Evolutionary conservation across 2,797 vertebrate species (phyloP).

Genomic region (Trematomus bernacchii): DNA sequence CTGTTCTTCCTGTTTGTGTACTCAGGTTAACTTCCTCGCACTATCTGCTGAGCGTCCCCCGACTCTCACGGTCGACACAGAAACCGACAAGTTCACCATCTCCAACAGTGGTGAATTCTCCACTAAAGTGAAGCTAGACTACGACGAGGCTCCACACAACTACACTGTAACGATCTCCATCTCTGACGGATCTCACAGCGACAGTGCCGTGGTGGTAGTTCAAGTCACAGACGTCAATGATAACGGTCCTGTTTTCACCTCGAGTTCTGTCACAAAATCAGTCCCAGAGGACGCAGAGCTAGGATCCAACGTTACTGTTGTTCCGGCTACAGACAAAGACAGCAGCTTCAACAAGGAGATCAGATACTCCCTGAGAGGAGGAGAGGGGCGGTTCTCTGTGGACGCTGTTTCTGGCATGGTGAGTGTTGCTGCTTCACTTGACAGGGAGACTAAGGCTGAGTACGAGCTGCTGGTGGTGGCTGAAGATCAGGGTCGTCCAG

Average conservation of each 20-base stretch:
- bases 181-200: slow-evolving; percentile 72
- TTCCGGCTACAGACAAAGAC: slow-evolving; percentile 78
- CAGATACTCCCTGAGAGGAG: slow-evolving; percentile 79
- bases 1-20: background rate
- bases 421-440: slow-evolving; percentile 68
- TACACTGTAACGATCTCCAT: slow-evolving; percentile 81
- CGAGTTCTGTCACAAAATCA: background rate
- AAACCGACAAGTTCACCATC: slow-evolving; percentile 76
- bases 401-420: slow-evolving; percentile 75
- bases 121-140: slow-evolving; percentile 78
- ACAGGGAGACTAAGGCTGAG: slow-evolving; percentile 78
- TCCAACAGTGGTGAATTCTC: slow-evolving; percentile 68
- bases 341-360: slow-evolving; percentile 82
- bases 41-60: slow-evolving; percentile 1
- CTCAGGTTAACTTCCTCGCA: slow-evolving; percentile 59
- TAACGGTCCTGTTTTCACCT: slow-evolving; percentile 80
- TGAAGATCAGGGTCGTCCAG: slow-evolving; percentile 84
- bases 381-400: slow-evolving; percentile 78
- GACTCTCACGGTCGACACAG: slow-evolving; percentile 61
- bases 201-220: slow-evolving; percentile 75
- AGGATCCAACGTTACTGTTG: slow-evolving; percentile 39
- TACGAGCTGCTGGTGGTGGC: slow-evolving; percentile 81
- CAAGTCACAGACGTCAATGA: slow-evolving; percentile 85
- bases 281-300: slow-evolving; percentile 61
- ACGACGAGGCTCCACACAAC: slow-evolving; percentile 74